A percentile compares a stretch with the other conserved stretches of the same genome.
These are phyloP conservation scores for Diarsia mendica DNA, from an alignment of 2,888 invertebrate species.

Conservation along the genomic window DNA sequence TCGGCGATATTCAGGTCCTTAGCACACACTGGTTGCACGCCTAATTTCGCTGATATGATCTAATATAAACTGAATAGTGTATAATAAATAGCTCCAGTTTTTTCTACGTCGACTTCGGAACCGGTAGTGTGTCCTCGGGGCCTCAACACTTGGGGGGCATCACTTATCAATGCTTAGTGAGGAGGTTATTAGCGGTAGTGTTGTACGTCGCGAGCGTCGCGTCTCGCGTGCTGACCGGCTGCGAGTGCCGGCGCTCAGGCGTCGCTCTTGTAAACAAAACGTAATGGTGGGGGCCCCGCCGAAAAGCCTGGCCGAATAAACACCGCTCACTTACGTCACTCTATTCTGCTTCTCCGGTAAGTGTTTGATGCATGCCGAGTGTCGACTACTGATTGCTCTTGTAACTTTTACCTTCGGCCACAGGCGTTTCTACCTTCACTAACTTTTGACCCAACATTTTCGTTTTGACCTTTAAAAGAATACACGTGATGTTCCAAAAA, in stretches of 20 bases:
- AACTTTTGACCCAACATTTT: constrained; percentile 12
- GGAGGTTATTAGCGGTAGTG: constrained; percentile 65
- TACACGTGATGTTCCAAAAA: constrained; percentile 30
- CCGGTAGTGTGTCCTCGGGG: constrained; percentile 69
- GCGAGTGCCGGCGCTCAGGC: constrained; percentile 86
- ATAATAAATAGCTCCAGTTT: constrained; percentile 71
- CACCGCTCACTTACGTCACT: constrained; percentile 88
- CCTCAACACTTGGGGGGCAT: constrained; percentile 73
- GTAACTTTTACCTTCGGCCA: constrained; percentile 58
- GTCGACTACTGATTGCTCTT: constrained; percentile 59
- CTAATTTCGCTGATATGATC: constrained; percentile 69
- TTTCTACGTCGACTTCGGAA: constrained; percentile 66
- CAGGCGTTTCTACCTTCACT: constrained; percentile 49
- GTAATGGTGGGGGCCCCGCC: constrained; percentile 88
- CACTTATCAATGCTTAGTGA: constrained; percentile 75
- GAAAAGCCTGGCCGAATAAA: constrained; percentile 86
- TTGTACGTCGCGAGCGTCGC: constrained; percentile 77
- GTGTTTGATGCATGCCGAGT: constrained; percentile 69
- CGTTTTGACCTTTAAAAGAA: constrained; percentile 24
- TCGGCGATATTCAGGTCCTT: constrained; percentile 76
- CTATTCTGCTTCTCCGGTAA: constrained; percentile 70
- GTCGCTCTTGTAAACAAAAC: constrained; percentile 88
- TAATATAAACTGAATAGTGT: constrained; percentile 64
- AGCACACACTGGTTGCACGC: constrained; percentile 78
- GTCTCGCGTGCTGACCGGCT: constrained; percentile 84